Evolutionary conservation across 2,888 invertebrate genomes (phyloP).

Genomic region (Apoda limacodes): DNA sequence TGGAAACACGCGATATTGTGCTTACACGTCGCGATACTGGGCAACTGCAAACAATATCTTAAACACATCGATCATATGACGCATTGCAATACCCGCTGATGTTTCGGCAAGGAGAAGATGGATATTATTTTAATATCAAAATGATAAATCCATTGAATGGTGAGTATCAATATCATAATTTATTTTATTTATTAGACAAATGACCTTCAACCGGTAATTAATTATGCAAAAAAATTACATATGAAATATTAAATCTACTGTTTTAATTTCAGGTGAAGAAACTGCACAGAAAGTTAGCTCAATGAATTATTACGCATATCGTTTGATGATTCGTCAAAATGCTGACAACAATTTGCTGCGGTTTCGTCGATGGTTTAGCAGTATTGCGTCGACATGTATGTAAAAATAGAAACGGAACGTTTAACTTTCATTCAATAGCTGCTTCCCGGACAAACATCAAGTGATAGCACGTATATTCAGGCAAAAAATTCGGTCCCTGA

Average conservation of each 20-base stretch:
- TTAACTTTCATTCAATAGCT: conserved; percentile 21
- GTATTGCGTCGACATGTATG: conserved; percentile 28
- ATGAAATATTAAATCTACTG: no score
- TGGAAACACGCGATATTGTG: conserved; percentile 17
- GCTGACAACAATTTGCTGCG: conserved; percentile 17
- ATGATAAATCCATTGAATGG: no score
- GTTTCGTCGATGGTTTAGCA: conserved; percentile 18
- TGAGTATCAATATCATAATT: conserved; percentile 10
- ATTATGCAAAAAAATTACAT: neutral
- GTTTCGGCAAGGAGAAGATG: no score
- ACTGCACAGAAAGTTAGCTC: no score
- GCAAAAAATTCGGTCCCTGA: conserved; percentile 18
- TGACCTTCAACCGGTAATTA: neutral
- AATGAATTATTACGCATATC: no score
- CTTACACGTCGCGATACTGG: conserved; percentile 12
- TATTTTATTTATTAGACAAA: neutral
- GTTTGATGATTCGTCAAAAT: conserved; percentile 20
- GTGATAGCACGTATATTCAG: conserved; percentile 21
- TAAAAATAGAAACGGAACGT: conserved; percentile 28
- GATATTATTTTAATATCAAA: no score
- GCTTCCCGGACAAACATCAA: conserved; percentile 21
- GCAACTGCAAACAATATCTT: conserved; percentile 8
- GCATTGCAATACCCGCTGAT: no score
- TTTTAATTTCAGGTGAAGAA: no score
- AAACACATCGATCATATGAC: conserved; percentile 11